Conservation (phyloP, 64 coral and sea anemone species). For the Stylophora pistillata region DNA sequence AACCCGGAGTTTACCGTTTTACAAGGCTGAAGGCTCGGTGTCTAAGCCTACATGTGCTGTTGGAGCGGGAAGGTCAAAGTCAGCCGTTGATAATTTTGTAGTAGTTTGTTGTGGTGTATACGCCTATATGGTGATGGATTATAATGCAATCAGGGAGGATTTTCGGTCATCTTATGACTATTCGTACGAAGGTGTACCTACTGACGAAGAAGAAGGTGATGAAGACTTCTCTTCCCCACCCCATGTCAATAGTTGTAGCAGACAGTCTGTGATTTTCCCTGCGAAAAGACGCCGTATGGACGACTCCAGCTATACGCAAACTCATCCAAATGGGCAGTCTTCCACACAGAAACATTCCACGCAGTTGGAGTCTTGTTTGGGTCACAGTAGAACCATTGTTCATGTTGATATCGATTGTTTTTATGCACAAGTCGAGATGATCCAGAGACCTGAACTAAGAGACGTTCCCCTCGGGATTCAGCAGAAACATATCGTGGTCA, state of each 20-base stretch:
- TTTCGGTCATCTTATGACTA: constrained; percentile 29
- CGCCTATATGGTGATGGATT: background rate
- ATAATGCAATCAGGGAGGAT: background rate
- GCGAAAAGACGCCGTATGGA: constrained; percentile 43
- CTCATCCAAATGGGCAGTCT: background rate
- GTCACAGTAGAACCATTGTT: constrained; percentile 77
- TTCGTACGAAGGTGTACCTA: background rate
- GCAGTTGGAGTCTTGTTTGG: background rate
- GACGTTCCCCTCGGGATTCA: constrained; percentile 69
- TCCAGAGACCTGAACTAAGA: constrained; percentile 55
- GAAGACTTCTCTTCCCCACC: constrained; percentile 39
- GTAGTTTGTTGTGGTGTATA: background rate
- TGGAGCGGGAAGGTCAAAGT: no score
- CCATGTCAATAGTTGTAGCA: background rate
- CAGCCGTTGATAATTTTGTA: no score
- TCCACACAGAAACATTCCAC: background rate
- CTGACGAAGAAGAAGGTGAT: constrained; percentile 53
- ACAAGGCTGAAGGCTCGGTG: no score
- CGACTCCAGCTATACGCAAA: background rate
- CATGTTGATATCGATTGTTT: constrained; percentile 94
- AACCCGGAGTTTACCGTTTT: no score
- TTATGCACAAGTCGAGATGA: constrained; percentile 93
- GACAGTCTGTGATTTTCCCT: background rate
- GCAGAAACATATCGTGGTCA: constrained; percentile 86
- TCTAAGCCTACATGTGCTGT: no score